phyloP scores from a whole-genome alignment of 2,888 invertebrate species.

The Flexamia atlantica region DNA sequence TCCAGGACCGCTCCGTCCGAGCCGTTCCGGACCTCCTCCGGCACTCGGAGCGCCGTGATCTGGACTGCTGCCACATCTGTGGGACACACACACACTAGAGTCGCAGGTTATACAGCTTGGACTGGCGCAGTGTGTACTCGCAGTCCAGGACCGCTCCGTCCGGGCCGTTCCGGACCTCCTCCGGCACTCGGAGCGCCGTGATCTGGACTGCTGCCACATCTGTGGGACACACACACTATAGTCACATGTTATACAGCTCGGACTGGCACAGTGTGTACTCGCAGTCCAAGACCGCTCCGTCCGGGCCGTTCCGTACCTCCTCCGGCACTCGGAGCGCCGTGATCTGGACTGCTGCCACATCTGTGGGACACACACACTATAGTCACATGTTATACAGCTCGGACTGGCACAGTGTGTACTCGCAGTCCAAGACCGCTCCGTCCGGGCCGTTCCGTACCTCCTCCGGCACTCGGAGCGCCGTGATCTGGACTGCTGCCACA shows the following conservation, averaged over 20 bases:
- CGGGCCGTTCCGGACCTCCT: constrained; percentile 79
- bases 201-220: constrained; percentile 80
- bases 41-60: constrained; percentile 80
- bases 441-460: constrained; percentile 79
- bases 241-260: too few relatives aligned
- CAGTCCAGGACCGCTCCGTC: constrained; percentile 83
- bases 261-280: constrained; percentile 81
- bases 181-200: constrained; percentile 80
- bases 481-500: constrained; percentile 79
- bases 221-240: constrained; percentile 72
- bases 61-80: constrained; percentile 79
- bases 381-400: too few relatives aligned
- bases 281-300: constrained; percentile 83
- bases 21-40: constrained; percentile 79
- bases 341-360: constrained; percentile 79
- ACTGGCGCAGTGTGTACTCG: constrained; percentile 81
- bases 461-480: constrained; percentile 80
- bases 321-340: constrained; percentile 80
- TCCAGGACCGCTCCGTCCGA: constrained; percentile 81
- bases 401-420: constrained; percentile 81
- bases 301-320: constrained; percentile 79
- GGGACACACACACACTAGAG: too few relatives aligned
- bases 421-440: constrained; percentile 83
- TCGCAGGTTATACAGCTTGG: too few relatives aligned
- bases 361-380: constrained; percentile 74